Base-by-base conservation (phyloP, 1,140 invertebrate genomes). In the Scaptomyza graminum region DNA sequence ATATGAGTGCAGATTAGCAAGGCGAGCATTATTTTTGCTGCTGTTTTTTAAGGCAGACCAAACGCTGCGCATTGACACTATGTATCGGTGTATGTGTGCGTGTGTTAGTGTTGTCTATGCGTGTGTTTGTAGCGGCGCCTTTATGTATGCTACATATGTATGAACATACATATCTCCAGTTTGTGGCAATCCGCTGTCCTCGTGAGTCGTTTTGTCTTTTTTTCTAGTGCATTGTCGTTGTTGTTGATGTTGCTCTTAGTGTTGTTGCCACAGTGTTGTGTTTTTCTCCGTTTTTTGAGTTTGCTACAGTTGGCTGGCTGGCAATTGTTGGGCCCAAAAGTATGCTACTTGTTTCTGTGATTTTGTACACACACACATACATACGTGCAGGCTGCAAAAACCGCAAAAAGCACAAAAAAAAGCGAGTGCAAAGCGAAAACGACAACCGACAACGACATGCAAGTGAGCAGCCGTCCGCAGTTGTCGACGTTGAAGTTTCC, bases 281-380 rank as follows among this genome's bases (percentile, higher is more conserved):
- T 72, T 73, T 63, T 71, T 63, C 46, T 25, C 51, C 43, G 37
- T 68, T 74, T 54, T 68, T 75, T 60, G 50, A 62, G 63, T 62
- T 72, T 57, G 31, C 68, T 56, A 73, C 73, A 57, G 67, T 57
- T 72, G 68, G 78, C 55, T 76, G 78, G 44, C 63, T 73, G 78
- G 74, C 78, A 76, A 81, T 82, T 82, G 79, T 82, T 77, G 65
- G 78, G 78, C 79, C 79, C 70, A 75, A 81, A 80, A 81, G 79
- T 82, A 82, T 78, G 79, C 79, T 77, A 75, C 71, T 74, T 81
- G 79, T 81, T 78, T 70, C 63, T 64, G 49, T 75, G 79, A 82
- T 82, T 82, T 74, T 64, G 64, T 44, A 60, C 37, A 37, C 46
- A 52, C 68, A 76, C 43, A 60, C 18, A 22, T 22, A 39, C 44